Base-by-base conservation (phyloP, 1,140 invertebrate genomes). In the Drosophila ironensis region DNA sequence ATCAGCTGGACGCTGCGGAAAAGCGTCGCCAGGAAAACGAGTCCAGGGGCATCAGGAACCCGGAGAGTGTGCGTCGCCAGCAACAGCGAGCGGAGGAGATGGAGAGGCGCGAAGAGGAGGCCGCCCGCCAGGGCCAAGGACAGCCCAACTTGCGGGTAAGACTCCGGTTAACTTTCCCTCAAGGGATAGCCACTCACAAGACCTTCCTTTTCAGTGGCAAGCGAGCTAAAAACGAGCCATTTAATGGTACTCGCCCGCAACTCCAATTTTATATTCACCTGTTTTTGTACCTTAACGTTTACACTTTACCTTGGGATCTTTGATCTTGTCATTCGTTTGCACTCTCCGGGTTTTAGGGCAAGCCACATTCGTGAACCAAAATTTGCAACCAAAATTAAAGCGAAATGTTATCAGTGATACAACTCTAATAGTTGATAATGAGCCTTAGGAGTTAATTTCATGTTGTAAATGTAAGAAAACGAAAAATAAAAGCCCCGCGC, bases 1-100 rank as follows among this genome's bases (percentile, higher is more conserved):
- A 88, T 44, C 86, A 88, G 45, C 33, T 87, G n/a, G 88, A 89
- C 12, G 88, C 88, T 4, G 88, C 88, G 4, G 88, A 89, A 45
- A 60, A 63, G 11, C 72, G 88, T n/a, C 86, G 78, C 1, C 59
- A 67, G 19, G 86, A 89, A 37, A 88, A 82, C 22, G 88, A 89
- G 27, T 46, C 57, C 0, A 60, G 88, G 4, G 88, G 88, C 12
- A 80, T 89, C n/a, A 89, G 78, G 28, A 86, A 89, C 61, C 56
- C 76, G 0, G 82, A 88, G 0, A 87, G 69, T 22, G 74, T 89
- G 4, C 68, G 82, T 2, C 60, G 87, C 0, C 88, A 89, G 42
- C 88, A 89, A 19, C 59, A 78, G 17, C 41, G 70, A 6, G 63
- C 76, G 0, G 51, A 57, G 3, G 88, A 89, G 4, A 5, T 73